Evolutionary conservation across 2,888 invertebrate species (phyloP), one percentile per base, ranked within the genome.

Genomic region (Scaptomyza parva): DNA sequence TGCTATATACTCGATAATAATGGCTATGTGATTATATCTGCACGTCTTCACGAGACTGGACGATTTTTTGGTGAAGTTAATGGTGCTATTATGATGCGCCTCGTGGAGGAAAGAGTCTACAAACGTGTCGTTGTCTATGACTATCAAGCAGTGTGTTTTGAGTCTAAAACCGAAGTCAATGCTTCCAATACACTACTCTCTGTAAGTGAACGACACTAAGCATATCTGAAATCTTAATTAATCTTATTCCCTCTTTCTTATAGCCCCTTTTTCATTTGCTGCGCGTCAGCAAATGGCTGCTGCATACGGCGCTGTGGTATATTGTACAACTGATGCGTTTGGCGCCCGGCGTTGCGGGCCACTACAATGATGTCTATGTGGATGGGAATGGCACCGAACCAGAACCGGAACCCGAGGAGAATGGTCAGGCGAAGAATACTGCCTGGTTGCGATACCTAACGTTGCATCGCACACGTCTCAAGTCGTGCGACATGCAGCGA

Each of bases 1-100:
- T 98, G 98, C 86, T 98, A 95, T 88, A 93, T 98, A 39, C 92
- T 98, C 37, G 98, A 98, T 90, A 97, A 96, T 90, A 97, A 97
- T 88, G 98, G 97, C 3, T 98, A 96, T 92, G 94, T 98, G 17
- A 92, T 97, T 1, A 94, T 96, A n/a, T 95, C 96, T 14, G 95
- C 97, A 85, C 94, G 95, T 57, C 91, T 93, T 0, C 93, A 92
- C 35, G 94, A 96, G 64, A 96, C 96, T 0, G 98, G 98, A 2
- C 94, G 94, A 86, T 98, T 98, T 91, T 96, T 98, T 88, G 98
- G 98, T 1, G 96, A 96, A 89, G 94, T 97, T 44, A 94, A 96
- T 69, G 95, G 95, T 2, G 94, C 95, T 43, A 94, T 97, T 22
- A 96, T 97, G 96, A 92, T 93, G 58, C 94, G 93, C 78, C 91